Conservation (phyloP, 2,888 invertebrate species). For the Rapana venosa region DNA sequence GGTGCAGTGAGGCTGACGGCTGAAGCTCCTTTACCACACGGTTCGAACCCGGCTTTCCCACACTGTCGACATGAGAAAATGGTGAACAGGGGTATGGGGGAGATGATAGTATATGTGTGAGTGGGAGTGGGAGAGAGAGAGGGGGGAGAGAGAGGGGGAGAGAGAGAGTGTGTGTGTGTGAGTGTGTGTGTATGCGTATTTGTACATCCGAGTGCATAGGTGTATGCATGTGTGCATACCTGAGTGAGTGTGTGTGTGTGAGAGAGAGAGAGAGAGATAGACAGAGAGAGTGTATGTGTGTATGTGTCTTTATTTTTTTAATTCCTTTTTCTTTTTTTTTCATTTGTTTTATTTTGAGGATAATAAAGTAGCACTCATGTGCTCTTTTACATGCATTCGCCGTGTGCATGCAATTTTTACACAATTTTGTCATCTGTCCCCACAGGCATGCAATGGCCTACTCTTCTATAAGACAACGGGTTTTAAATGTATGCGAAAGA, state of each 20-base stretch:
- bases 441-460: too few species aligned
- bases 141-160: neutral
- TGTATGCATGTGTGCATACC: neutral
- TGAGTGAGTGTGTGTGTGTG: too few species aligned
- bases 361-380: too few species aligned
- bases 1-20: neutral
- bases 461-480: too few species aligned
- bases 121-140: neutral
- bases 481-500: too few species aligned
- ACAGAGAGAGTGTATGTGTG: neutral
- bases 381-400: too few species aligned
- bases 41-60: neutral
- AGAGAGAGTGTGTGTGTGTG: neutral
- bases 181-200: neutral
- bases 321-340: too few species aligned
- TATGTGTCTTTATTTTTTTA: neutral
- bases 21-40: conserved; percentile 26
- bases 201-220: neutral
- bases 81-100: too few species aligned
- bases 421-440: too few species aligned
- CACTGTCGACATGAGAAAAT: neutral
- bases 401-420: too few species aligned
- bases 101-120: neutral
- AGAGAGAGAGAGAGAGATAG: too few species aligned
- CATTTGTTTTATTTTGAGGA: too few species aligned